Evolutionary conservation across 2,888 invertebrate genomes (phyloP).

Genomic region (Pandemis heparana): DNA sequence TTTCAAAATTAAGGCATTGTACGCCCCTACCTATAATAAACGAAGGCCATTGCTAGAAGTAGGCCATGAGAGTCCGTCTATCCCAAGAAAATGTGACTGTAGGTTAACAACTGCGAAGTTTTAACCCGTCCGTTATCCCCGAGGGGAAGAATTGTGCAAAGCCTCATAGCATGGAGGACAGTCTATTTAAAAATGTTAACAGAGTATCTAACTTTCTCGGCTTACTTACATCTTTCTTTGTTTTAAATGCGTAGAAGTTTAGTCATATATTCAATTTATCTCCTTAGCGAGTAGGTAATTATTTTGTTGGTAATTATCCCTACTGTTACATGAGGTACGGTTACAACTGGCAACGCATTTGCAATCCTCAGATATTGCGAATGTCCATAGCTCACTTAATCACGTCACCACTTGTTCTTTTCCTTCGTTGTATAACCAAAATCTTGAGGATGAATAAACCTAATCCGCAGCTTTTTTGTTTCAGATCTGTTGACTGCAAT

Average conservation of each 20-base stretch:
- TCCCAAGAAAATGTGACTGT: conserved; percentile 15
- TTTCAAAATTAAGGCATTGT: too few relatives aligned
- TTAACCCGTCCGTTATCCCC: conserved; percentile 28
- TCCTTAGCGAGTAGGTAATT: too few relatives aligned
- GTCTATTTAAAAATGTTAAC: conserved; percentile 30
- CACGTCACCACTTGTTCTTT: too few relatives aligned
- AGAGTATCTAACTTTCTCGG: conserved; percentile 16
- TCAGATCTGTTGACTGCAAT: not conserved
- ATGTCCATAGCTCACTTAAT: too few relatives aligned
- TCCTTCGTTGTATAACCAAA: too few relatives aligned
- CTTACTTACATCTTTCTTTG: conserved; percentile 12
- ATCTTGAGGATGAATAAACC: too few relatives aligned
- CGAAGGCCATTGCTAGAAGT: not conserved
- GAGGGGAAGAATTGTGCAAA: conserved; percentile 22
- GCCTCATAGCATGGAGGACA: conserved; percentile 13
- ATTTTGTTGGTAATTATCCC: too few relatives aligned
- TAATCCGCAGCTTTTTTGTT: not conserved
- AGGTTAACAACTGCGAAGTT: conserved; percentile 24
- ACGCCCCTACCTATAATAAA: not conserved
- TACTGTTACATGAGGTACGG: too few relatives aligned
- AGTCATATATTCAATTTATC: not conserved
- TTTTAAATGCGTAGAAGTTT: conserved; percentile 2
- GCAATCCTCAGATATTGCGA: too few relatives aligned
- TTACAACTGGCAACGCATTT: too few relatives aligned
- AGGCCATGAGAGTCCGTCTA: conserved; percentile 15